Evolutionary conservation across 2,113 vertebrate species (phyloP).

Genomic region (Vulpes lagopus): DNA sequence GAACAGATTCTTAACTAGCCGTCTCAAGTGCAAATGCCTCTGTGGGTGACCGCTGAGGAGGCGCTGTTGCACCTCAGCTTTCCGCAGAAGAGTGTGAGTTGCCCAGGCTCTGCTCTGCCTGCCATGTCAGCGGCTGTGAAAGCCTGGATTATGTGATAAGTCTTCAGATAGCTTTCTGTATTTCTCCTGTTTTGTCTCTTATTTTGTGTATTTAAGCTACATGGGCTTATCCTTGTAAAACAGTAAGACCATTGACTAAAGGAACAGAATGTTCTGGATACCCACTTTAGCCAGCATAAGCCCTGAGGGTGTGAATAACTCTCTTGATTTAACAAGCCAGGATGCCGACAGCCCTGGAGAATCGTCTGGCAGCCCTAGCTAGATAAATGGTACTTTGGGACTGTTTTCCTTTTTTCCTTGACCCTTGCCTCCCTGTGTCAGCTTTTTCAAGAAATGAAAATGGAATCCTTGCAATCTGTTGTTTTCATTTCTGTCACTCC

Average conservation of each 20-base stretch:
- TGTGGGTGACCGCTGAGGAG: too few relatives aligned
- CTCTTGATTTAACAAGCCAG: not conserved
- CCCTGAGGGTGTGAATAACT: not conserved
- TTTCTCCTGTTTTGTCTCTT: not conserved
- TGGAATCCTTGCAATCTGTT: not conserved
- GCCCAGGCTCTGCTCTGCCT: not conserved
- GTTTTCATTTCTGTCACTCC: constrained; percentile 1
- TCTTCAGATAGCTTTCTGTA: not conserved
- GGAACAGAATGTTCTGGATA: constrained; percentile 55
- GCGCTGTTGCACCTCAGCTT: not conserved
- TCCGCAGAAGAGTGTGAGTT: fast-evolving
- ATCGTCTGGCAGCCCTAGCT: not conserved
- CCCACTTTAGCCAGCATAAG: constrained; percentile 29
- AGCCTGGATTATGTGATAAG: constrained; percentile 2
- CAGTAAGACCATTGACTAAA: not conserved
- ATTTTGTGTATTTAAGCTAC: constrained; percentile 12
- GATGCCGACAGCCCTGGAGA: not conserved
- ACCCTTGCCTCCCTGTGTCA: not conserved
- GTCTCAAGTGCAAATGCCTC: not conserved
- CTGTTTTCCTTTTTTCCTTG: not conserved
- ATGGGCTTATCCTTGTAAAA: constrained; percentile 56
- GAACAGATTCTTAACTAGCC: not conserved
- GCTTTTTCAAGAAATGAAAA: constrained; percentile 32
- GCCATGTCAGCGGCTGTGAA: constrained; percentile 8
- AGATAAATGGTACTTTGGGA: not conserved